Evolutionary conservation across 2,113 vertebrate genomes (phyloP).

Genomic region (Sisor rabdophorus): DNA sequence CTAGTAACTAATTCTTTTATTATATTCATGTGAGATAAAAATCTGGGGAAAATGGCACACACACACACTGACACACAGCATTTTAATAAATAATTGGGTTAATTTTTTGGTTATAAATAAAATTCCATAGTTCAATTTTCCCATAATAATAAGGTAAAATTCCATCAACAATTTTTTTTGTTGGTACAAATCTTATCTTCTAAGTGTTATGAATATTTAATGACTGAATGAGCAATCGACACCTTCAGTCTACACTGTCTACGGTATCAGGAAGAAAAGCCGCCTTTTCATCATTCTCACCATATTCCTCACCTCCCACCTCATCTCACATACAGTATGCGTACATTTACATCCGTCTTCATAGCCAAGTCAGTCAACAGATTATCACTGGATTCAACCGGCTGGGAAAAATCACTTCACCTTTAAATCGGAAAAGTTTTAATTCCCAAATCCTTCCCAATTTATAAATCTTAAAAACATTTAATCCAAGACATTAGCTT

Average conservation of each 20-base stretch:
- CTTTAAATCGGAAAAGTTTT: neutral
- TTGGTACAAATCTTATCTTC: slow-evolving; percentile 30
- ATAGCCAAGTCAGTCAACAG: slow-evolving; percentile 37
- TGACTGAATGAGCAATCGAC: slow-evolving; percentile 39
- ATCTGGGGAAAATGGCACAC: neutral
- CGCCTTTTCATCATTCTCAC: slow-evolving; percentile 49
- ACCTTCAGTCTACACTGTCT: slow-evolving; percentile 36
- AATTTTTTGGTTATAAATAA: slow-evolving; percentile 12
- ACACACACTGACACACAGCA: neutral
- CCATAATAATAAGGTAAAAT: slow-evolving; percentile 18
- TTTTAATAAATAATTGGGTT: neutral
- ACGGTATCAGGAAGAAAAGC: slow-evolving; percentile 45
- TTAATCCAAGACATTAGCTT: too few relatives aligned
- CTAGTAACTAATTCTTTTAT: neutral
- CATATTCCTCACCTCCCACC: slow-evolving; percentile 53
- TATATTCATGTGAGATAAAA: neutral
- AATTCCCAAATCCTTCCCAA: neutral
- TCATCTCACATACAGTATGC: slow-evolving; percentile 52
- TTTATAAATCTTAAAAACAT: neutral
- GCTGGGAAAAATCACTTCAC: slow-evolving; percentile 16
- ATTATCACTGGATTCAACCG: slow-evolving; percentile 26
- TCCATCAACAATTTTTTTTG: slow-evolving; percentile 30
- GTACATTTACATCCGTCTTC: slow-evolving; percentile 49
- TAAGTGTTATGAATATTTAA: slow-evolving; percentile 38
- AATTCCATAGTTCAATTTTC: slow-evolving; percentile 5